Percentiles rank a stretch among this genome's conserved stretches.
These are phyloP conservation scores for Chironomus tentans DNA, from an alignment of 2,888 invertebrate species.

Conservation along the genomic window DNA sequence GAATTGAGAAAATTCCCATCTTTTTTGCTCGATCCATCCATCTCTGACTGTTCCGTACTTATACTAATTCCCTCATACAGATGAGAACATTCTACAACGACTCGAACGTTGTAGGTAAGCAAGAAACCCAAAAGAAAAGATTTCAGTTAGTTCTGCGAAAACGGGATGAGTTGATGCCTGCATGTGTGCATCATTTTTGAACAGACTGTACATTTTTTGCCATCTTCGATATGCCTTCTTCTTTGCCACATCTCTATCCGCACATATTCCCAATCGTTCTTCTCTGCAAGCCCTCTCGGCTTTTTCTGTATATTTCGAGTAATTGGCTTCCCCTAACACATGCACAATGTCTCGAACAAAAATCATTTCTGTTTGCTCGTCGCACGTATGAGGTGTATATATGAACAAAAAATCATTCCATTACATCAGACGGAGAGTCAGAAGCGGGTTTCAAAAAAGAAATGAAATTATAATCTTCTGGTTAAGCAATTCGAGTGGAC, in stretches of 20 bases:
- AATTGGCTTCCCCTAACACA: slow-evolving; percentile 1
- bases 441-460: too few species aligned
- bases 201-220: slow-evolving; percentile 14
- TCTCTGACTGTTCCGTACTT: neutral
- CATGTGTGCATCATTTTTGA: slow-evolving; percentile 4
- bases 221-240: slow-evolving; percentile 19
- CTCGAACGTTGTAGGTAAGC: neutral
- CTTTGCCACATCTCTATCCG: neutral
- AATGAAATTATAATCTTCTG: too few species aligned
- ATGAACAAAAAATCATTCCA: too few species aligned
- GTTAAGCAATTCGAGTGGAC: too few species aligned
- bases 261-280: neutral
- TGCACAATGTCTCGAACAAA: neutral
- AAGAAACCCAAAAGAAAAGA: neutral
- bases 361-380: too few species aligned
- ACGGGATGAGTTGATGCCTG: neutral
- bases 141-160: neutral
- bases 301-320: neutral
- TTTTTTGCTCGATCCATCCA: neutral
- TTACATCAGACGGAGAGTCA: too few species aligned
- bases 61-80: neutral
- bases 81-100: neutral
- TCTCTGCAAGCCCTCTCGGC: neutral
- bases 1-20: neutral
- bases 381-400: too few species aligned